Evolutionary conservation across 2,888 invertebrate species (phyloP).

Genomic region (Eulithis testata): DNA sequence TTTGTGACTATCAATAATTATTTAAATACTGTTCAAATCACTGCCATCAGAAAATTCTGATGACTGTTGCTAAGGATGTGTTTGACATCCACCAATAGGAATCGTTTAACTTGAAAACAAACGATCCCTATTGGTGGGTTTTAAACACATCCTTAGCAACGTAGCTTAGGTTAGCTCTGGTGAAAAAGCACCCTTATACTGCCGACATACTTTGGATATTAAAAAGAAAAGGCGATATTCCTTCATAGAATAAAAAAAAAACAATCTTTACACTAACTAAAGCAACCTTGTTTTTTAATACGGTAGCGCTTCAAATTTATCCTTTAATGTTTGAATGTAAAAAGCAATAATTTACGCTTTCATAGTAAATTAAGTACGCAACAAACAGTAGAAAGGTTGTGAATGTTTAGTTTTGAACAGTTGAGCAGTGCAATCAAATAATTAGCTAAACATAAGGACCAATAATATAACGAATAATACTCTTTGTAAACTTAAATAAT

Average conservation of each 20-base stretch:
- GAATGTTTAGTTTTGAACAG: conserved; percentile 4
- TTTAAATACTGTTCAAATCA: not conserved
- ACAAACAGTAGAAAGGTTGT: not conserved
- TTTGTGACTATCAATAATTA: not conserved
- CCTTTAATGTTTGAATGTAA: no score
- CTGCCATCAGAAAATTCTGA: not conserved
- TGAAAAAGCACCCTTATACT: no score
- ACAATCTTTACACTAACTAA: no score
- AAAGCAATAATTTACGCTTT: not conserved
- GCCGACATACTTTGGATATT: not conserved
- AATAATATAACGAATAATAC: conserved; percentile 39
- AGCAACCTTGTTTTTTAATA: no score
- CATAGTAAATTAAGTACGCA: not conserved
- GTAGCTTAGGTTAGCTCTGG: no score
- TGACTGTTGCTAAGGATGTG: not conserved
- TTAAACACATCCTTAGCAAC: no score
- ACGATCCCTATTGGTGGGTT: no score
- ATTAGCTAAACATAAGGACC: conserved; percentile 43
- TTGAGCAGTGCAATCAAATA: conserved; percentile 16
- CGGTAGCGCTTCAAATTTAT: no score
- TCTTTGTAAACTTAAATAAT: conserved; percentile 27
- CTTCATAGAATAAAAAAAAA: no score
- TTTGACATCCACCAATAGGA: no score
- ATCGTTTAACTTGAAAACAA: no score
- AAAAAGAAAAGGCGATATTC: no score